Evolutionary conservation across 2,888 invertebrate species (phyloP).

Genomic region (Megaustenia siamemsis): DNA sequence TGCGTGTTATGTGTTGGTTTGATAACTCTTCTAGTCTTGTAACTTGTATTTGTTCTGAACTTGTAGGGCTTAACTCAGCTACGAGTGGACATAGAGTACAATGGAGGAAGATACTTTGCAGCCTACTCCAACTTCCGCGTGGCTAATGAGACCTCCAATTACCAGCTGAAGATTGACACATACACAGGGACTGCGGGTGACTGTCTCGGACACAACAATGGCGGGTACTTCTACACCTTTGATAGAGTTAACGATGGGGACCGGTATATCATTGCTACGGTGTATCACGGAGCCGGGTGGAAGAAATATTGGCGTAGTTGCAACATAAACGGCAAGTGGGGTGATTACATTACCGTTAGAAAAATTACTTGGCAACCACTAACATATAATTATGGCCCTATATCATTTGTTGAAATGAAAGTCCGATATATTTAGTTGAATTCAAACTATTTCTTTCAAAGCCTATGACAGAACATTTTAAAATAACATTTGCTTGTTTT

Average conservation of each 20-base stretch:
- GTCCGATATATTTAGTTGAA: no score
- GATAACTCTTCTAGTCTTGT: no score
- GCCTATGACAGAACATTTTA: no score
- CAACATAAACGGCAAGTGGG: constrained; percentile 22
- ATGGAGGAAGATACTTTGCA: not conserved
- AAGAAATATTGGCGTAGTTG: not conserved
- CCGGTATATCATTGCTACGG: not conserved
- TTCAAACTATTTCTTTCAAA: no score
- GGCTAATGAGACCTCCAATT: constrained; percentile 75
- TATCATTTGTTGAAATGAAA: no score
- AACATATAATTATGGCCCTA: no score
- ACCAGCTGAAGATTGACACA: constrained; percentile 86
- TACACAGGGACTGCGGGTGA: constrained; percentile 91
- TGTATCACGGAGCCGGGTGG: constrained; percentile 1
- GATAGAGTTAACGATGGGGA: constrained; percentile 89
- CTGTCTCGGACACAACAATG: constrained; percentile 91
- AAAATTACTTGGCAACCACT: no score
- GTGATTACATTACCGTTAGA: no score
- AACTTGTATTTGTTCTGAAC: not conserved
- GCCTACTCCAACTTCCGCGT: not conserved
- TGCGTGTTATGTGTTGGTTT: no score
- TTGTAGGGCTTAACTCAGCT: constrained; percentile 12
- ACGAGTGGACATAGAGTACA: not conserved
- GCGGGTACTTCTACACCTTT: constrained; percentile 93
- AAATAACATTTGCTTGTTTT: no score